Conservation (phyloP, 2,888 invertebrate species). For the Cheilosia vernalis region DNA sequence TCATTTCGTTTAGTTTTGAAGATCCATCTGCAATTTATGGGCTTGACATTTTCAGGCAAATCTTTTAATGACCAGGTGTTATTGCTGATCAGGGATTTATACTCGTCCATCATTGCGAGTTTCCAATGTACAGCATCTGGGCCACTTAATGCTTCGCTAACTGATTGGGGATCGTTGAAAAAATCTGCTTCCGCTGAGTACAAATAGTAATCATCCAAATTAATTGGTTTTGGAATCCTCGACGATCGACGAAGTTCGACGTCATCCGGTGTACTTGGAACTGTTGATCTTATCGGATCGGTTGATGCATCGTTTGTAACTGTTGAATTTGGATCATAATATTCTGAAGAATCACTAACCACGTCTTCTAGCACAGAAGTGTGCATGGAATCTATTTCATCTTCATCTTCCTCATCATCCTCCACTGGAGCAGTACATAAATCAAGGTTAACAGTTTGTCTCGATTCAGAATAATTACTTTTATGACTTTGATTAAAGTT, state of each 20-base stretch:
- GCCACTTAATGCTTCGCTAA: neutral
- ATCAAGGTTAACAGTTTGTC: neutral
- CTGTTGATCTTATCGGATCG: neutral
- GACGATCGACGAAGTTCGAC: conserved; percentile 17
- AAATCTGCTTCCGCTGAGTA: conserved; percentile 14
- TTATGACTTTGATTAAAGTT: neutral
- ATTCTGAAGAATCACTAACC: neutral
- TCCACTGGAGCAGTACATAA: conserved; percentile 4
- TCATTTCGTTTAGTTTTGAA: no score
- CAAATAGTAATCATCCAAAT: conserved; percentile 20
- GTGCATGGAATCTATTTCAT: no score
- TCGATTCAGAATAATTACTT: neutral
- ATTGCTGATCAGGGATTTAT: neutral
- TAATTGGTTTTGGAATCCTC: conserved; percentile 5
- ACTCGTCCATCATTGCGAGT: neutral
- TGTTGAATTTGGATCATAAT: neutral
- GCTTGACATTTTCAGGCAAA: neutral
- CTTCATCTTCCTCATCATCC: conserved; percentile 8
- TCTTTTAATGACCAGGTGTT: neutral
- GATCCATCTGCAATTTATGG: no score
- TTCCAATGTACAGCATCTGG: no score
- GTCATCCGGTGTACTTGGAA: neutral
- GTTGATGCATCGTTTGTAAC: neutral
- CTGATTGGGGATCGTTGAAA: neutral
- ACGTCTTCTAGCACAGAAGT: neutral